Base-by-base conservation (phyloP, 2,113 vertebrate genomes). In the Chrysochloris asiatica region DNA sequence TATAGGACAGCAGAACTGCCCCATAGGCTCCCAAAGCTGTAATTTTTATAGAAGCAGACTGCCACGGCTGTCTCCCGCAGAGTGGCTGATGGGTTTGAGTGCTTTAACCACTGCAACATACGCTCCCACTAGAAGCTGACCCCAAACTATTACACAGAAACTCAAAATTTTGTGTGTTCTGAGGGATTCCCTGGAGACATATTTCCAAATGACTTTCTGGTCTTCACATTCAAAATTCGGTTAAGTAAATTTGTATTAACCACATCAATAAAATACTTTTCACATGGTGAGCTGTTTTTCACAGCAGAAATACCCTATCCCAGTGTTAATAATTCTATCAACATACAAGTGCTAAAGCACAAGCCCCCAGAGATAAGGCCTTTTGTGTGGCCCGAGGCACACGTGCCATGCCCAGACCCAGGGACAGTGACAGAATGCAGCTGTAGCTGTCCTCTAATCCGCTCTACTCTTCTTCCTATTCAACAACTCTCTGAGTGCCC, bases 241-340 rank as follows among this genome's bases (percentile, higher is more conserved):
- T 63, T 85, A 9, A 6, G 41, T 19, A 36, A 8, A 24, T 61
- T 77, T 92, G 26, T 90, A 65, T 47, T 80, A 79, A 93, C 56
- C 47, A 8, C 81, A 71, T 83, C 79, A 54, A 78, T 87, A 63
- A 89, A 94, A 89, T 80, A 69, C 83, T 81, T 82, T 41, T 81
- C 77, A 83, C 33, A 1, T 38, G 47, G 54, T n/a, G 14, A 81
- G 82, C 76, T 61, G 33, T 77, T 87, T 75, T 67, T 75, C 83
- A 63, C 41, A 43, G 77, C 52, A 93, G 67, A 61, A 88, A 26
- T 43, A 82, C 72, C 80, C 47, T 56, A 26, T 30, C 91, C 43
- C 41, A 83, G 50, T 63, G 85, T 50, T 52, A 47, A 45, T 59
- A 41, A 71, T 72, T 82, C 93, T 33, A 86, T 59, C 86, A 72